Base-by-base conservation (phyloP, 2,797 vertebrate genomes). In the Spheniscus humboldti region DNA sequence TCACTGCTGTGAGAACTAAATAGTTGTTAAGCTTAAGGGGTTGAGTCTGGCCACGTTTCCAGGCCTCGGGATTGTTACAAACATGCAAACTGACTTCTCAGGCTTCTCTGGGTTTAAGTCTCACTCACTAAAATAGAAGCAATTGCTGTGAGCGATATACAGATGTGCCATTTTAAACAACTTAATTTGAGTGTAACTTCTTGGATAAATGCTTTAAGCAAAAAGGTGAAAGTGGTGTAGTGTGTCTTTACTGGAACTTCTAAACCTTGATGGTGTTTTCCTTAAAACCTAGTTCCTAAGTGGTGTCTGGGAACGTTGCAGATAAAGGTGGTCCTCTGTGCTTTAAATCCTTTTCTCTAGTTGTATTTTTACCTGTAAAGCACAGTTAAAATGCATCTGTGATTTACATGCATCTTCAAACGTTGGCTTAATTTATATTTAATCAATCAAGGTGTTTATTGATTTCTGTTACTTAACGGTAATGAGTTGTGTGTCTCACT, bases 371-470 rank as follows among this genome's bases (percentile, higher is more conserved):
- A 10, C 24, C 18, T 41, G 22, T 73, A n/a, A 89, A 95, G 33
- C 9, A 22, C 33, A 8, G 13, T 33, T 74, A 16, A 72, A 62
- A n/a, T 48, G 12, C 1, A 1, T 0, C 0, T 35, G 43, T 37
- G 53, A 20, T 25, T 74, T 67, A 11, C 11, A 1, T 9, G 4
- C 5, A 4, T 52, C 10, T 62, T 73, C 43, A 63, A 20, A 30
- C 1, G 0, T 13, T 74, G 33, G 14, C 10, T 78, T 56, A 48
- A 30, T 52, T 69, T 33, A 19, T 13, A 6, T 68, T 62, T 60
- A 20, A 27, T 37, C 25, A n/a, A 0, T 24, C 6, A 13, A 39
- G 16, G 10, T 28, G 30, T 39, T 64, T 31, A n/a, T 47, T 81
- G 41, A 24, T 45, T 94, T 64, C 5, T 63, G 2, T 56, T 79